Percentiles rank a stretch among this genome's conserved stretches.
Conservation (phyloP, 2,888 invertebrate genomes). For the Chaetogeoica ovagalla region DNA sequence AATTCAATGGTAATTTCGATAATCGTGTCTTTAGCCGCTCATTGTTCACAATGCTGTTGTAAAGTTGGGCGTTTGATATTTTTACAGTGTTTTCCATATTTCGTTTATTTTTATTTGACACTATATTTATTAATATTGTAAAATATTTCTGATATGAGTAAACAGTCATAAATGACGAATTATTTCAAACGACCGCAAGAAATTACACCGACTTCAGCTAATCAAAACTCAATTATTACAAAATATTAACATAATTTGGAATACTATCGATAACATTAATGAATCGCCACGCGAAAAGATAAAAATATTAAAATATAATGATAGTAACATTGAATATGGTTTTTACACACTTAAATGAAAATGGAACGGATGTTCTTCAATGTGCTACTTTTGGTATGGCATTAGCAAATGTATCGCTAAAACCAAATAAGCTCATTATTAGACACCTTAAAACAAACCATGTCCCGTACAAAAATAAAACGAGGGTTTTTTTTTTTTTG, state of each 20-base stretch:
- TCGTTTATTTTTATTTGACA: background rate
- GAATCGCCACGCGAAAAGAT: background rate
- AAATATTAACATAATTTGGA: background rate
- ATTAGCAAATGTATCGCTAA: background rate
- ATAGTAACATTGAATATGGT: background rate
- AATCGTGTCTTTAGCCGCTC: background rate
- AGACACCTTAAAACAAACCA: background rate
- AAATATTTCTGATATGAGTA: too few relatives aligned
- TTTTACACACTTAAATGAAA: background rate
- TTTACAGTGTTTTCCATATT: background rate
- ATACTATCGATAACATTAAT: background rate
- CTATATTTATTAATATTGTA: background rate
- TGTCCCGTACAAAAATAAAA: background rate
- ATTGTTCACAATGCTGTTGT: background rate
- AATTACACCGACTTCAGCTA: constrained; percentile 8
- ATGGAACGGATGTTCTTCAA: background rate
- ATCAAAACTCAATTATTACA: constrained; percentile 18
- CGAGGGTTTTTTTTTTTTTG: background rate
- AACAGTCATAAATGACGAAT: constrained; percentile 11
- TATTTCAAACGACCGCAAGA: constrained; percentile 3
- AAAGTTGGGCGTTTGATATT: background rate
- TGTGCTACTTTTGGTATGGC: background rate
- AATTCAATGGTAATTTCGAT: background rate
- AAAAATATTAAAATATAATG: background rate
- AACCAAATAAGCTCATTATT: constrained; percentile 7